These are phyloP conservation scores for Epinotia ramella DNA, from an alignment of 2,888 invertebrate species.

Conservation along the genomic window DNA sequence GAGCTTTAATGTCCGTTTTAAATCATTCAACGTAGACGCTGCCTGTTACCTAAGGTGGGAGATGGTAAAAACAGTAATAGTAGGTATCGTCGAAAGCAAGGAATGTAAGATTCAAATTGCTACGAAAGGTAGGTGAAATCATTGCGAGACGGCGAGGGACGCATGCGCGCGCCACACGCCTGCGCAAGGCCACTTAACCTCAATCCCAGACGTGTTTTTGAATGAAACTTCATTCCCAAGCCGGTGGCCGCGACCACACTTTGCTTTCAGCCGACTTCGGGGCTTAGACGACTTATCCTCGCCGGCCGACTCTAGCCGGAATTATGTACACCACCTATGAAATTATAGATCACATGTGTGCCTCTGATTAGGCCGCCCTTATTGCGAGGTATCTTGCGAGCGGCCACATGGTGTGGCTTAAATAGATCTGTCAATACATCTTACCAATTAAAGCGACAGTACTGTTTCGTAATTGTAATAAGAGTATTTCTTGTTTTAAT, in stretches of 20 bases:
- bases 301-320: slow-evolving; percentile 39
- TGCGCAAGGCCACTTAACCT: slow-evolving; percentile 80
- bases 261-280: slow-evolving; percentile 69
- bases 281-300: slow-evolving; percentile 55
- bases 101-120: slow-evolving; percentile 66
- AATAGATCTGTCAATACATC: neutral
- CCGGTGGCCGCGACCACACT: slow-evolving; percentile 70
- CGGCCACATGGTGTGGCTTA: neutral
- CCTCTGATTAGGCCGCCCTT: neutral
- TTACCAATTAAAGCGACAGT: neutral
- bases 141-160: slow-evolving; percentile 68
- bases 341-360: slow-evolving; percentile 16
- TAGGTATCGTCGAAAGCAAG: slow-evolving; percentile 21
- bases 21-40: neutral
- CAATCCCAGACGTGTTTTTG: slow-evolving; percentile 82
- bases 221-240: slow-evolving; percentile 78
- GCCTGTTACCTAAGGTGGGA: neutral
- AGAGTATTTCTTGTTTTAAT: neutral
- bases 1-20: neutral
- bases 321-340: slow-evolving; percentile 33
- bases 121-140: slow-evolving; percentile 77
- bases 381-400: neutral
- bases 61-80: slow-evolving; percentile 18
- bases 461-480: neutral
- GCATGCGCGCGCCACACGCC: slow-evolving; percentile 74